These are phyloP conservation scores for Zaprionus vittiger DNA, from an alignment of 1,140 invertebrate genomes.

Conservation along the genomic window DNA sequence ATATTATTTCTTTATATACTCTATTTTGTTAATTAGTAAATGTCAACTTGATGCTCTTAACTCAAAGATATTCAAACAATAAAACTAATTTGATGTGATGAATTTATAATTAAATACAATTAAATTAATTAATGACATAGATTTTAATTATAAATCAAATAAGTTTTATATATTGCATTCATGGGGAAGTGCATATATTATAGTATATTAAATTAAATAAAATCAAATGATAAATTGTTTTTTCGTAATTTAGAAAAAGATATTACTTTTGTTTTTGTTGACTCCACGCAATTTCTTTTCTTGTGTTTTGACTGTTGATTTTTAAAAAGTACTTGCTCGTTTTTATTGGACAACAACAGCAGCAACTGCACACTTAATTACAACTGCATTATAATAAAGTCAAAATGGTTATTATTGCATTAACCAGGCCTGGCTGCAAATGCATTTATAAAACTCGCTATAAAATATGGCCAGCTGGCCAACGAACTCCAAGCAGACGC, in stretches of 20 bases:
- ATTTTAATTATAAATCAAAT: too few relatives aligned
- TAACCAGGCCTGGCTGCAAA: conserved; percentile 35
- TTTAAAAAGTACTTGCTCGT: conserved; percentile 34
- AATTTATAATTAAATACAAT: too few relatives aligned
- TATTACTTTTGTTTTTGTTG: background rate
- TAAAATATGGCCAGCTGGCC: conserved; percentile 40
- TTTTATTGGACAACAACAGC: conserved; percentile 24
- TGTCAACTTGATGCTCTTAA: too few relatives aligned
- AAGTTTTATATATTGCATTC: background rate
- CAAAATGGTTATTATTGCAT: conserved; percentile 51
- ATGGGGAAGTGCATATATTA: background rate
- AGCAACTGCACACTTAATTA: conserved; percentile 41
- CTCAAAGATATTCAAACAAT: too few relatives aligned
- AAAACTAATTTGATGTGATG: too few relatives aligned
- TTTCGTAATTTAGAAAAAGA: background rate
- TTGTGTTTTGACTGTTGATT: conserved; percentile 35
- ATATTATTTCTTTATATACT: background rate
- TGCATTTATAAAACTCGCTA: conserved; percentile 46
- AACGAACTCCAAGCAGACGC: background rate
- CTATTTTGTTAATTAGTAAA: background rate
- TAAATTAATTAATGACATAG: too few relatives aligned
- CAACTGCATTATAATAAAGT: conserved; percentile 52
- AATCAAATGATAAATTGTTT: background rate
- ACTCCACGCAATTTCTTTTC: background rate
- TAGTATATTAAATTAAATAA: background rate